Base-by-base conservation (phyloP, 2,797 vertebrate genomes). In the Aulostomus chinensis region DNA sequence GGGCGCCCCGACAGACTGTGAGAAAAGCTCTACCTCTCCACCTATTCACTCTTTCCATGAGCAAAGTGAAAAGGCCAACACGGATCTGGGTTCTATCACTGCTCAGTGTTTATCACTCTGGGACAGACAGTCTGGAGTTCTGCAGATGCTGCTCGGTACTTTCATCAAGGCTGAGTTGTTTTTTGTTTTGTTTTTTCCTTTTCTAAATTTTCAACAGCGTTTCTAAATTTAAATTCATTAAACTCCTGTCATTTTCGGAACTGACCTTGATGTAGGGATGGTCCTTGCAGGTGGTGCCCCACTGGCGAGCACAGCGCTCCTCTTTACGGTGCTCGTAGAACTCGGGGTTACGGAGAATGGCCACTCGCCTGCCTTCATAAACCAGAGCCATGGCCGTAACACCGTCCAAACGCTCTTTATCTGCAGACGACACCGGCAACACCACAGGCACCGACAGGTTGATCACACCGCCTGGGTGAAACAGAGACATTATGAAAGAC, bases 231-330 rank as follows among this genome's bases (percentile, higher is more conserved):
- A n/a, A n/a, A n/a, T n/a, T n/a, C n/a, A n/a, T n/a, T n/a, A n/a
- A n/a, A n/a, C n/a, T n/a, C n/a, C n/a, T 14, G 16, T 14, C 20
- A 7, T 30, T 3, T 46, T 31, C 22, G 22, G 14, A 11, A 31
- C 66, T 58, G 47, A 97, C 97, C 94, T 99, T 99, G 77, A 99
- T 98, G 72, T 98, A 97, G 0, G 97, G 97, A 73, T 99, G 97
- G n/a, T 94, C 94, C 78, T 94, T 96, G 90, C 96, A 98, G 0
- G 91, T 94, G 0, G 96, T 98, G 33, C 97, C 97, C 96, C 96
- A 99, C 34, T 98, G 96, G 29, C 97, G 89, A 35, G 97, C 95
- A 41, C 95, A 98, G 13, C 97, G 95, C 15, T 99, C 97, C 66
- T 99, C 97, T 60, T 99, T 99, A 70, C 96, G 89, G 64, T 99